Conservation (phyloP, 1,140 invertebrate genomes). For the Drosophila aff. region DNA sequence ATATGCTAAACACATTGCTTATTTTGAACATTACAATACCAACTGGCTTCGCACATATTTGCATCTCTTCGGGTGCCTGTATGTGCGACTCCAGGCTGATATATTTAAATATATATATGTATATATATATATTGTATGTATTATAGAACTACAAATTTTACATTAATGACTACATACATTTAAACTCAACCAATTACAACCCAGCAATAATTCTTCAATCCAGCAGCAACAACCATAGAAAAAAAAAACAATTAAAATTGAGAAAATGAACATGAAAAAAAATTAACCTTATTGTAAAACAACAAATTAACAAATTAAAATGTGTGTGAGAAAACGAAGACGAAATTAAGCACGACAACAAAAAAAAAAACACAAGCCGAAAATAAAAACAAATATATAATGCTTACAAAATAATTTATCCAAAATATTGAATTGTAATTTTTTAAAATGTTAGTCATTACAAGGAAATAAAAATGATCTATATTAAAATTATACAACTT, state of each 20-base stretch:
- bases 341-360: slow-evolving; percentile 52
- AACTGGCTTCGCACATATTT: slow-evolving; percentile 19
- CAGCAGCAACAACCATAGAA: slow-evolving; percentile 38
- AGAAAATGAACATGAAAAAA: slow-evolving; percentile 83
- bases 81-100: slow-evolving; percentile 22
- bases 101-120: slow-evolving; percentile 33
- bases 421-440: slow-evolving; percentile 83
- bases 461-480: slow-evolving; percentile 79
- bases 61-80: slow-evolving; percentile 1
- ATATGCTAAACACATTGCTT: slow-evolving; percentile 40
- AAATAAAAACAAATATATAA: slow-evolving; percentile 65
- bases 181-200: slow-evolving; percentile 56
- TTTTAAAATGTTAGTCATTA: slow-evolving; percentile 84
- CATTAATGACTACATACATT: slow-evolving; percentile 81
- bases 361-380: slow-evolving; percentile 50
- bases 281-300: slow-evolving; percentile 74
- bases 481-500: slow-evolving; percentile 62
- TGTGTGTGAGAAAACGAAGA: slow-evolving; percentile 48
- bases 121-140: slow-evolving; percentile 48
- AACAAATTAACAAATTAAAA: slow-evolving; percentile 73
- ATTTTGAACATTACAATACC: slow-evolving; percentile 29
- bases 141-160: slow-evolving; percentile 62
- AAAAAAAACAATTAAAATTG: slow-evolving; percentile 61
- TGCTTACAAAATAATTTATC: slow-evolving; percentile 82
- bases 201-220: slow-evolving; percentile 46